phyloP scores from a whole-genome alignment of 1,140 invertebrate genomes.

The Archivesica marissinica region DNA sequence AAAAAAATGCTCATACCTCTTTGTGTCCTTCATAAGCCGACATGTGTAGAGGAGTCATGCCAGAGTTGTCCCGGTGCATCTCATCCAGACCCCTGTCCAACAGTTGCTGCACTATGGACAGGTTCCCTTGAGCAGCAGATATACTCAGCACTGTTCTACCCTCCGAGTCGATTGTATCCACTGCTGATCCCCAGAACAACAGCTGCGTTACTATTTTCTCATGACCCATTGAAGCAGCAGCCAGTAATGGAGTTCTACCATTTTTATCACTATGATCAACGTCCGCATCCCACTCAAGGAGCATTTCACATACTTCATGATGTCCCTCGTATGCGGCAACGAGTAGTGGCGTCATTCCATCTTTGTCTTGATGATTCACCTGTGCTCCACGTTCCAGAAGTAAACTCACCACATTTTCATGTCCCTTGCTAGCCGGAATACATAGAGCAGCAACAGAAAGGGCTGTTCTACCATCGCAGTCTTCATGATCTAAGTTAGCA shows the following conservation, averaged over 20 bases:
- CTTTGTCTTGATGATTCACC: slow-evolving; percentile 95
- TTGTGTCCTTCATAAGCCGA: slow-evolving; percentile 96
- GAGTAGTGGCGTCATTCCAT: slow-evolving; percentile 97
- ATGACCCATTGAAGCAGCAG: slow-evolving; percentile 94
- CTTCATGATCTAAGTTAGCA: slow-evolving; percentile 82
- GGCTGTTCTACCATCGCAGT: slow-evolving; percentile 84
- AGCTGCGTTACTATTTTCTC: slow-evolving; percentile 91
- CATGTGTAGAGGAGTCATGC: slow-evolving; percentile 96
- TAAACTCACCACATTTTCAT: slow-evolving; percentile 81
- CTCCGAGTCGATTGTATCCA: slow-evolving; percentile 95
- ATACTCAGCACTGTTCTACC: slow-evolving; percentile 92
- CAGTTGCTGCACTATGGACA: slow-evolving; percentile 93
- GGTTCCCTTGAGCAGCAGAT: slow-evolving; percentile 92
- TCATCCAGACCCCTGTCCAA: slow-evolving; percentile 92
- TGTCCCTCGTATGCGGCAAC: slow-evolving; percentile 88
- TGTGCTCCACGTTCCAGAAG: slow-evolving; percentile 90
- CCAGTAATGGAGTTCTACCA: slow-evolving; percentile 90
- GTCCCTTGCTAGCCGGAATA: slow-evolving; percentile 90
- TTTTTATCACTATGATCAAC: slow-evolving; percentile 92
- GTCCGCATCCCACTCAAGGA: slow-evolving; percentile 94
- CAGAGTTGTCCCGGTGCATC: slow-evolving; percentile 87
- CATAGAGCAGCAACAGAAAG: slow-evolving; percentile 87
- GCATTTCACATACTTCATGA: slow-evolving; percentile 91
- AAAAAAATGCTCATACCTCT: slow-evolving; percentile 90
- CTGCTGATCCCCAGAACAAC: slow-evolving; percentile 94